A percentile compares a stretch with the other conserved stretches of the same genome.
Conservation (phyloP, 1,140 invertebrate genomes). For the Prorops nasuta region DNA sequence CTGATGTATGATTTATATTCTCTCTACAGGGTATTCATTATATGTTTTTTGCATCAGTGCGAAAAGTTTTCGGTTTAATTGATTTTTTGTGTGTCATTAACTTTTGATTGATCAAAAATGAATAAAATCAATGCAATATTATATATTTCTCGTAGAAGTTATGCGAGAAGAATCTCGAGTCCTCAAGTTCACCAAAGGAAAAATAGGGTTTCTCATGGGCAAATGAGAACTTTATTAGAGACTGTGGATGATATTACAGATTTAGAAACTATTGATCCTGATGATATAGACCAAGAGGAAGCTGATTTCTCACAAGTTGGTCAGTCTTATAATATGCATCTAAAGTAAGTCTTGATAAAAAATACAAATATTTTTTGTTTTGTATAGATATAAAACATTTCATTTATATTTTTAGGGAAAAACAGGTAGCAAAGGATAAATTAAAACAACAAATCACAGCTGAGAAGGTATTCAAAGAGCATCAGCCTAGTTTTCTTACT, state of each 20-base stretch:
- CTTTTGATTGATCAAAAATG: no score
- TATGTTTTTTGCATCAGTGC: no score
- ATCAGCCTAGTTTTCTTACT: constrained; percentile 72
- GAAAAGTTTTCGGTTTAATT: not conserved
- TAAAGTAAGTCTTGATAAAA: constrained; percentile 24
- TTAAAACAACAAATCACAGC: constrained; percentile 63
- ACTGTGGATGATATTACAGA: not conserved
- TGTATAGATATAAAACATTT: not conserved
- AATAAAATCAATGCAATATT: not conserved
- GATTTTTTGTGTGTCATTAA: no score
- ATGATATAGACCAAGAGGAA: constrained; percentile 51
- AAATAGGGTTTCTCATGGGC: not conserved
- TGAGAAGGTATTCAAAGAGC: constrained; percentile 72
- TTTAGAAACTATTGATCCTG: constrained; percentile 13
- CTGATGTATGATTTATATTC: no score
- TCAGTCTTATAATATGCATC: constrained; percentile 43
- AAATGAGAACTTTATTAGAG: not conserved
- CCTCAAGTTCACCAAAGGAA: not conserved
- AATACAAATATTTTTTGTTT: not conserved
- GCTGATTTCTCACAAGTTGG: constrained; percentile 54
- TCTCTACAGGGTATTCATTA: no score
- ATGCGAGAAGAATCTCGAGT: not conserved
- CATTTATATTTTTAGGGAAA: constrained; percentile 36
- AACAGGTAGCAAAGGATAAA: constrained; percentile 41
- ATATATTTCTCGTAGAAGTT: not conserved